These are phyloP conservation scores for Larimichthys crocea DNA, from an alignment of 2,113 vertebrate genomes.

Conservation along the genomic window DNA sequence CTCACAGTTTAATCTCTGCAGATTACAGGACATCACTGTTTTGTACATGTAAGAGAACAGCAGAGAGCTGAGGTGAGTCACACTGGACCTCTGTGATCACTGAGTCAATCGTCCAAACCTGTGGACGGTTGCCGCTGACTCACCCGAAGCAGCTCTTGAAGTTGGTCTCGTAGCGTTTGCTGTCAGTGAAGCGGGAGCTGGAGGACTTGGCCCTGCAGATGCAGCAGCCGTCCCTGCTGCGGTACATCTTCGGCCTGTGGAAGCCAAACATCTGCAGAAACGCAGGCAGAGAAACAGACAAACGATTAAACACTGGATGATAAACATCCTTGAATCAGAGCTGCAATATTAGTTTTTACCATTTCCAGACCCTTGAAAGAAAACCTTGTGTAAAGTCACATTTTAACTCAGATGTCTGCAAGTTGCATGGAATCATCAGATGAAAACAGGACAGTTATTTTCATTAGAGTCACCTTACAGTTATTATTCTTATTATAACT, in stretches of 20 bases:
- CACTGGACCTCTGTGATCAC: too few relatives aligned
- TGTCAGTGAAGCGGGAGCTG: constrained; percentile 95
- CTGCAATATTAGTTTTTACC: not conserved
- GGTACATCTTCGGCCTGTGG: constrained; percentile 96
- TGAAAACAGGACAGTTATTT: not conserved
- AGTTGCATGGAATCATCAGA: not conserved
- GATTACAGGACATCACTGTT: too few relatives aligned
- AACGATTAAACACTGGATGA: not conserved
- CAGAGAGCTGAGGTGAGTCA: not conserved
- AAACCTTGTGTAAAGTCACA: not conserved
- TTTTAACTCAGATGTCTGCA: not conserved
- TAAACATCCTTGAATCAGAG: not conserved
- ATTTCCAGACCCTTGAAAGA: not conserved
- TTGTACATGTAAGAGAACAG: too few relatives aligned
- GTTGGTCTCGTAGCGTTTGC: constrained; percentile 91
- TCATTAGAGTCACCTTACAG: not conserved
- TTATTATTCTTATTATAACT: not conserved
- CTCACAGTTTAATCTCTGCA: too few relatives aligned
- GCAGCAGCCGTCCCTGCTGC: constrained; percentile 93
- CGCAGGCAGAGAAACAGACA: not conserved
- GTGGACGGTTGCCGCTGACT: constrained; percentile 54
- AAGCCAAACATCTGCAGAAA: constrained; percentile 91
- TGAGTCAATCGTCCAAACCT: not conserved
- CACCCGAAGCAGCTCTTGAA: constrained; percentile 95
- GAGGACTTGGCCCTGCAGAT: constrained; percentile 96